These are phyloP conservation scores for Lepus townsendii DNA, from an alignment of 2,797 vertebrate species.

Conservation along the genomic window DNA sequence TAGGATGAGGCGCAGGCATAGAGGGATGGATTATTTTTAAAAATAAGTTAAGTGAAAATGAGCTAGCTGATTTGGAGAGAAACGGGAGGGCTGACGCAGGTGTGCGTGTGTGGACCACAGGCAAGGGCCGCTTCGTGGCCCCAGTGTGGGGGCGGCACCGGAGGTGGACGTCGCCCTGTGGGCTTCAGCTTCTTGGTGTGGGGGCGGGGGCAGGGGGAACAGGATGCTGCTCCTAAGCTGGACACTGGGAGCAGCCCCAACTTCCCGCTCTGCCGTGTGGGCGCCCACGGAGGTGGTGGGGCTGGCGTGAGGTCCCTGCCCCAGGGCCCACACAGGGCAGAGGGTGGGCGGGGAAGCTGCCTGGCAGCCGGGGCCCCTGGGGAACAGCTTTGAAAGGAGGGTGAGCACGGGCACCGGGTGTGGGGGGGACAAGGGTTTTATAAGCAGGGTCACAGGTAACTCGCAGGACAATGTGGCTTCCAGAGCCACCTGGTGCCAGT, in stretches of 20 bases:
- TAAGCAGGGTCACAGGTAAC: background rate
- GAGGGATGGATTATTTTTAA: slow-evolving; percentile 14
- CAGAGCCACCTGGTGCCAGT: background rate
- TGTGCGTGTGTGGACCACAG: too few relatives aligned
- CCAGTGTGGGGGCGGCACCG: too few relatives aligned
- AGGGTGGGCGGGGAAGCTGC: accelerated
- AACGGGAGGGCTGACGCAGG: background rate
- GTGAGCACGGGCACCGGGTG: accelerated
- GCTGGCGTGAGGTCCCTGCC: background rate
- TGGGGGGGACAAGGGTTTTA: accelerated
- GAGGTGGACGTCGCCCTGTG: background rate
- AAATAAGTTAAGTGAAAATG: slow-evolving; percentile 63
- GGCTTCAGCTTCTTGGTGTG: accelerated
- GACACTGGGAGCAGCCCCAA: background rate
- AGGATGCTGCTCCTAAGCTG: background rate
- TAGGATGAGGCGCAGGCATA: background rate
- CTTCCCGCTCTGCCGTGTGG: too few relatives aligned
- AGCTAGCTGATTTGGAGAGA: slow-evolving; percentile 30
- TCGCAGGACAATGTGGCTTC: accelerated
- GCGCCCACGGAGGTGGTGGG: background rate
- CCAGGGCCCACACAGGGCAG: accelerated
- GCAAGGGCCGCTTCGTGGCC: too few relatives aligned
- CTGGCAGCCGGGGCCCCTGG: background rate
- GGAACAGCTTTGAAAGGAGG: background rate
- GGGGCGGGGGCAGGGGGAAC: too few relatives aligned